Base-by-base conservation (phyloP, 2,797 vertebrate species). In the Syndactyla subalaris region DNA sequence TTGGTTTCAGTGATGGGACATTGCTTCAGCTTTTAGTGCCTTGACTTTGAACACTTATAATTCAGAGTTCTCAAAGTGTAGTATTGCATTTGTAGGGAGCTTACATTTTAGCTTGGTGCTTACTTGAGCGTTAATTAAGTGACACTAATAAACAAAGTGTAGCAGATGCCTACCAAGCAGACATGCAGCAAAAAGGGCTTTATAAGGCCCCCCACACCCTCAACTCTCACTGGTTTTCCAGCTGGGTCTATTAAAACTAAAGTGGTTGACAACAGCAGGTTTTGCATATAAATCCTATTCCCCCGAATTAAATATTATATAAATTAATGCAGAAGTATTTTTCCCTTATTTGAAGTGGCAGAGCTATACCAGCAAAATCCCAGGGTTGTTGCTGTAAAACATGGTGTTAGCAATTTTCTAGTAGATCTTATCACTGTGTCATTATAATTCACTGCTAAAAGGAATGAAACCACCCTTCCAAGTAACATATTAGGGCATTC, bases 401-500 rank as follows among this genome's bases (percentile, higher is more conserved):
- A 26, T 14, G 0, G 0, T 57, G 49, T 34, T 85, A 48, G 59
- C 48, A 36, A 70, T 87, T 93, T 70, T 82, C 26, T 52, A 27
- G 46, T 66, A 73, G 76, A 65, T 84, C 26, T 81, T 93, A 71
- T 52, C 49, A 11, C 29, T 43, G 6, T 26, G 12, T 58, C 14
- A 4, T 81, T 88, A 29, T 51, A 46, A 51, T 66, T 66, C 51
- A 70, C 21, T 87, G 43, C 22, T 91, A 73, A 36, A 52, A 66
- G 55, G n/a, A 55, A 79, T 79, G 48, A 91, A 87, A 82, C 84
- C 27, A 26, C 22, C 75, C 46, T 84, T 84, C 58, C 29, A 51
- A 51, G 39, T 62, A 79, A 46, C 13, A 14, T 45, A 14, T 24
- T 49, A 51, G 39, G 30, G 23, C 12, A 32, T 94, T 74, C 54